Percentiles rank a stretch among this genome's conserved stretches.
phyloP scores from a whole-genome alignment of 2,888 invertebrate species.

The Drosophila demipolita region DNA sequence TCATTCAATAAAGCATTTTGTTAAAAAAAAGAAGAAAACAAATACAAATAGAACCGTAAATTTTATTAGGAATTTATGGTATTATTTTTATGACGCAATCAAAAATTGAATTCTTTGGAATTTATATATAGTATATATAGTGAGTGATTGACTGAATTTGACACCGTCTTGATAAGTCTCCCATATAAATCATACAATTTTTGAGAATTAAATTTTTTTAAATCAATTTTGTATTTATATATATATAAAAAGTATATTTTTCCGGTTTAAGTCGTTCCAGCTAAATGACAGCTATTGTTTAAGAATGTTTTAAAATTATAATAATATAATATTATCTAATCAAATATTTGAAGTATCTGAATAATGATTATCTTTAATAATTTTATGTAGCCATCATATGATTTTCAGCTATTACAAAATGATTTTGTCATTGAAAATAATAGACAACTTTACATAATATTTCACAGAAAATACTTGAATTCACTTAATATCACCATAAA shows the following conservation, averaged over 20 bases:
- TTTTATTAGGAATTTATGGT: constrained; percentile 29
- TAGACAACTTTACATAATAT: neutral
- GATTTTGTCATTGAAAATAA: neutral
- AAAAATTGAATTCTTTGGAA: constrained; percentile 1
- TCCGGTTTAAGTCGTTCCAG: neutral
- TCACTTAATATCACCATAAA: neutral
- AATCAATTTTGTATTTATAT: neutral
- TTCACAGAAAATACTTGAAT: neutral
- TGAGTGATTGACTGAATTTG: neutral
- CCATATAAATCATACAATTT: constrained; percentile 12
- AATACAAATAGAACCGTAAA: constrained; percentile 1
- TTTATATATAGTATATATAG: neutral
- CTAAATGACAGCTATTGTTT: neutral
- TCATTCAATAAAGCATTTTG: constrained; percentile 35
- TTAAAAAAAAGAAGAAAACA: constrained; percentile 2
- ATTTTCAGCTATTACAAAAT: neutral
- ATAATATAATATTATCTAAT: neutral
- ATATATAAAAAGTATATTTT: neutral
- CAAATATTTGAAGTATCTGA: neutral
- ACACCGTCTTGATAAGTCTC: neutral
- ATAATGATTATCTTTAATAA: neutral
- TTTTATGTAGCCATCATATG: neutral
- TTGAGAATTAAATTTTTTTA: neutral
- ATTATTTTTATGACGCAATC: constrained; percentile 16
- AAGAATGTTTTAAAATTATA: neutral